Evolutionary conservation across 2,113 vertebrate genomes (phyloP), one percentile per base, ranked within the genome.

Genomic region (Chamaea fasciata): DNA sequence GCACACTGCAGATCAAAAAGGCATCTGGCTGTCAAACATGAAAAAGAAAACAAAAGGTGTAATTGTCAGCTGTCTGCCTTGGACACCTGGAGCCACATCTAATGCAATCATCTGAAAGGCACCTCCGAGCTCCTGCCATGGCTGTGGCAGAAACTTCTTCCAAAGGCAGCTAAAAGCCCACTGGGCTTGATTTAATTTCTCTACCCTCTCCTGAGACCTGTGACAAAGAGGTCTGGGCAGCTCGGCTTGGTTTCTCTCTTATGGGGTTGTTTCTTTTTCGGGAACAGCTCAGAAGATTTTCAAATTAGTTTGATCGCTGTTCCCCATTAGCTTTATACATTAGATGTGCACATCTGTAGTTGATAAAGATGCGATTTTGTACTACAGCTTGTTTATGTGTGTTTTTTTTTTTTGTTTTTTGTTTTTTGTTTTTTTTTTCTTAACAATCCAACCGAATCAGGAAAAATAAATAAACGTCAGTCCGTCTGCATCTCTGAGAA

Each of bases 11-110:
- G 84, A 95, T 95, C 87, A 95, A 87, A 96, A 94, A 91, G 47
- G 83, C 76, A 94, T 63, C 87, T 94, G 78, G 88, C 92, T 96
- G 90, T 96, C 94, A 96, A 83, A 92, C 91, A 93, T 92, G 91
- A 93, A 93, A 96, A 96, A 82, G 83, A 69, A 93, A 90, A 95
- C 65, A 89, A 95, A 90, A 95, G 90, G 88, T 86, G 28, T 92
- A 82, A 92, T 93, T 88, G 73, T 94, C 89, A 90, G 67, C 83
- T 90, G 76, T 92, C 86, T 95, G 65, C 83, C 46, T 75, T 44
- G 87, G 87, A 96, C 95, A 97, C 95, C 96, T 97, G 95, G 83
- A 96, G 78, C 81, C 83, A 79, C 2, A 2, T 87, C 46, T 91
- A 95, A 93, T 52, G 33, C n/a, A 53, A 75, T 81, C 86, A 59